phyloP scores from a whole-genome alignment of 2,888 invertebrate species.

The Brenthis ino region DNA sequence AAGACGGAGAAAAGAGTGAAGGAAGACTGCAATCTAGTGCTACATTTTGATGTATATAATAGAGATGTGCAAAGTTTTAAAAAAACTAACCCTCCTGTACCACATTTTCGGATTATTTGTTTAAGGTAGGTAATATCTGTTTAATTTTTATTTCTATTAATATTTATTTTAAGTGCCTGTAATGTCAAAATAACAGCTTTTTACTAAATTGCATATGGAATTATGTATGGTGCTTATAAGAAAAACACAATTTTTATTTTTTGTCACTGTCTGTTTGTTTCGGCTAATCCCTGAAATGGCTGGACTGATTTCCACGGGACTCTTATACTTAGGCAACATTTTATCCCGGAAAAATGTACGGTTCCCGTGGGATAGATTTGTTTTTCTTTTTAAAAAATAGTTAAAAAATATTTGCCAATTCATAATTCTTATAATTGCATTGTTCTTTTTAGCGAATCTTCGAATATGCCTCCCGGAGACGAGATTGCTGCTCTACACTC shows the following conservation, averaged over 20 bases:
- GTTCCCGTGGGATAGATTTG: too few relatives aligned
- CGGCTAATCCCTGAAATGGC: too few relatives aligned
- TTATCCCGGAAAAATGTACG: too few relatives aligned
- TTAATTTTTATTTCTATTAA: too few relatives aligned
- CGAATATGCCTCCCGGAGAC: slow-evolving; percentile 52
- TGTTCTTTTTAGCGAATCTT: slow-evolving; percentile 59
- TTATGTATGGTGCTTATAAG: too few relatives aligned
- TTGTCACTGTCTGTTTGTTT: too few relatives aligned
- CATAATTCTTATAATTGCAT: background rate
- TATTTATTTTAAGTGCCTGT: background rate
- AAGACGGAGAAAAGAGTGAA: slow-evolving; percentile 46
- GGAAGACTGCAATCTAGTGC: slow-evolving; percentile 47
- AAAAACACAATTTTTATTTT: too few relatives aligned
- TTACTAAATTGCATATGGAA: background rate
- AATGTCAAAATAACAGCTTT: background rate
- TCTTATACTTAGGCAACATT: too few relatives aligned
- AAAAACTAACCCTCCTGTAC: slow-evolving; percentile 64
- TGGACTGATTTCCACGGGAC: too few relatives aligned
- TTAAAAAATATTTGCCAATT: too few relatives aligned
- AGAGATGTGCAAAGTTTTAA: slow-evolving; percentile 68
- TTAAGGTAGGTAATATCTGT: slow-evolving; percentile 60
- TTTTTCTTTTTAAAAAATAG: too few relatives aligned
- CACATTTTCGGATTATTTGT: slow-evolving; percentile 71
- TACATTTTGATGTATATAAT: slow-evolving; percentile 74
- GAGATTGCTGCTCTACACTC: slow-evolving; percentile 58